These are phyloP conservation scores for Cremastinae sp. DNA, from an alignment of 2,888 invertebrate genomes.

Conservation along the genomic window DNA sequence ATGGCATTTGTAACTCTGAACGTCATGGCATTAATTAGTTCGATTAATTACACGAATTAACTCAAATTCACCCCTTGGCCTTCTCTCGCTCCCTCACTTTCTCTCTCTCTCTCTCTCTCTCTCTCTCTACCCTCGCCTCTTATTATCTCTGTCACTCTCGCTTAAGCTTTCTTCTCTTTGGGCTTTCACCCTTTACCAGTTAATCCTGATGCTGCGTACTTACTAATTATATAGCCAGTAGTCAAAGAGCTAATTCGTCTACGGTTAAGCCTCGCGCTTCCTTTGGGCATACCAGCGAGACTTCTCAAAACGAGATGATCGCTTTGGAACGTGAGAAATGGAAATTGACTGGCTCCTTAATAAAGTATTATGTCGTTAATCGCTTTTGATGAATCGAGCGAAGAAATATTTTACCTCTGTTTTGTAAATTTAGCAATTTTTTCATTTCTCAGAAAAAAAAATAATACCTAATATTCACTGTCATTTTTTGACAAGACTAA, in stretches of 20 bases:
- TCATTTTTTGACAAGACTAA: no score
- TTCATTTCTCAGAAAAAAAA: background rate
- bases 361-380: background rate
- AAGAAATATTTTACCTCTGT: background rate
- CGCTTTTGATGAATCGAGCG: no score
- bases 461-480: no score
- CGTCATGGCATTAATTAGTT: constrained; percentile 75
- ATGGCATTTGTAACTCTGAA: constrained; percentile 60
- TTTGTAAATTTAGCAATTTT: background rate
- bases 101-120: constrained; percentile 20
- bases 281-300: background rate
- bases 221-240: constrained; percentile 53
- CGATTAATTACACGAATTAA: constrained; percentile 76
- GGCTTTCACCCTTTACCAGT: constrained; percentile 55
- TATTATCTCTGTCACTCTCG: constrained; percentile 2
- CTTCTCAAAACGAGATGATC: background rate
- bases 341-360: no score
- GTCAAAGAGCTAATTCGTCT: constrained; percentile 31
- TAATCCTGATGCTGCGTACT: constrained; percentile 40
- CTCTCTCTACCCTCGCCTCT: constrained; percentile 10
- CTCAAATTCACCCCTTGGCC: constrained; percentile 75
- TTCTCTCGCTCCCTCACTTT: constrained; percentile 58
- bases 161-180: constrained; percentile 43
- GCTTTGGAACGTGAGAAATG: background rate
- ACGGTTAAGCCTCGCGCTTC: background rate